A percentile compares a stretch with the other conserved stretches of the same genome.
Conservation (phyloP, 2,113 vertebrate genomes). For the Manacus vitellinus region DNA sequence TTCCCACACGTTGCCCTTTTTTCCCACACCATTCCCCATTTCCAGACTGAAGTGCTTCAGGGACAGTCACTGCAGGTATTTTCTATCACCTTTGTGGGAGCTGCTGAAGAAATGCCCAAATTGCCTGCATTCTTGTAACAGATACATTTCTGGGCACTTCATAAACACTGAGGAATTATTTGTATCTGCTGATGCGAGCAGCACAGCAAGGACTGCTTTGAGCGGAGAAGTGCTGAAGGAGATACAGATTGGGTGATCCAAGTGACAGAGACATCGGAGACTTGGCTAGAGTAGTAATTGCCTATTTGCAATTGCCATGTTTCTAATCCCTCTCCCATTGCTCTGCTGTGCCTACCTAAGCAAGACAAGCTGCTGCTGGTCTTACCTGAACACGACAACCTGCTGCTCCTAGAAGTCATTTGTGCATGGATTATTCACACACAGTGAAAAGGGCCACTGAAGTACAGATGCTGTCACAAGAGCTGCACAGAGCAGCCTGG, state of each 20-base stretch:
- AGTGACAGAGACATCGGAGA: not conserved
- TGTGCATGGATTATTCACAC: fast-evolving
- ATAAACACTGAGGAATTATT: not conserved
- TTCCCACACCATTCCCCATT: not conserved
- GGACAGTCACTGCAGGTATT: not conserved
- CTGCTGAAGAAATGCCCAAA: not conserved
- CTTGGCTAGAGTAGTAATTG: not conserved
- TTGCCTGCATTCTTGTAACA: not conserved
- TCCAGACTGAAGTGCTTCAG: not conserved
- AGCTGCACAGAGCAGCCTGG: not conserved
- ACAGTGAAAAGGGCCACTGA: not conserved
- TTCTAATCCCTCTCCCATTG: not conserved
- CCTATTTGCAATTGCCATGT: not conserved
- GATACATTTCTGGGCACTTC: not conserved
- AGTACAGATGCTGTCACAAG: not conserved
- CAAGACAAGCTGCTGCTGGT: not conserved
- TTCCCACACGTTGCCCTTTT: fast-evolving
- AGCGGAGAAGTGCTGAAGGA: not conserved
- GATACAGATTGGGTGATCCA: not conserved
- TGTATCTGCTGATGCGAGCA: not conserved
- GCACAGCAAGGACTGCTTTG: fast-evolving
- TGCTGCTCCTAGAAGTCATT: not conserved
- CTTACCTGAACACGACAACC: not conserved
- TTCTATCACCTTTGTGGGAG: not conserved
- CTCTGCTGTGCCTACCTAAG: not conserved